phyloP scores from a whole-genome alignment of 2,888 invertebrate genomes.

The Pterostichus niger region DNA sequence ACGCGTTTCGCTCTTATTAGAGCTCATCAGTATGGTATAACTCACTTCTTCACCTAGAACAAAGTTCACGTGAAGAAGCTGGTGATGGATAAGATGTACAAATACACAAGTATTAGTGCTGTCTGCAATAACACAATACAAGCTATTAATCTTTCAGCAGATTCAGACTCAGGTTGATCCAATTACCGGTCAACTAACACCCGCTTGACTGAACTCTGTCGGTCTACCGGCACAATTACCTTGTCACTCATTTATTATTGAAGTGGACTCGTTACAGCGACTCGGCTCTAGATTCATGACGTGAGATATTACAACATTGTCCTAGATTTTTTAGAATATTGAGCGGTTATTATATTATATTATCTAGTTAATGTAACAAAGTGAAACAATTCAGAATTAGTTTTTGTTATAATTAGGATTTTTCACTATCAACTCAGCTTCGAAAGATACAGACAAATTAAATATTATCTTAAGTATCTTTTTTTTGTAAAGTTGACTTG shows the following conservation, averaged over 20 bases:
- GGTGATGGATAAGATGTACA: too few relatives aligned
- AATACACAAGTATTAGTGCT: constrained; percentile 1
- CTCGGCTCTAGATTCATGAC: not conserved
- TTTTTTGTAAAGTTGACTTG: too few relatives aligned
- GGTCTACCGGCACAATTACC: constrained; percentile 16
- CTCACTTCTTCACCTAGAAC: too few relatives aligned
- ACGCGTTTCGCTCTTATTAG: too few relatives aligned
- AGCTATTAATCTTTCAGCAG: constrained; percentile 23
- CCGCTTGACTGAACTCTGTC: not conserved
- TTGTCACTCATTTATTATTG: constrained; percentile 32
- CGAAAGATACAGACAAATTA: too few relatives aligned
- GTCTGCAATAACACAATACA: constrained; percentile 10
- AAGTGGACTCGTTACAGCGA: not conserved
- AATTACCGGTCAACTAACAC: not conserved
- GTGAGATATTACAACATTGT: constrained; percentile 15
- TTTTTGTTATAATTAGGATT: too few relatives aligned
- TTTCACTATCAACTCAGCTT: too few relatives aligned
- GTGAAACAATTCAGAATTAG: not conserved
- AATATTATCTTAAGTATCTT: too few relatives aligned
- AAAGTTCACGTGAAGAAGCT: too few relatives aligned
- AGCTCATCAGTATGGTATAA: too few relatives aligned
- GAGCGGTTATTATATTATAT: not conserved
- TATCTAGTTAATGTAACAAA: constrained; percentile 9
- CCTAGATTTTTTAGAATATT: constrained; percentile 34
- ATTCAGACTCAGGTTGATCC: not conserved